Conservation (phyloP, 1,140 invertebrate species). For the Drosophila yakuba region DNA sequence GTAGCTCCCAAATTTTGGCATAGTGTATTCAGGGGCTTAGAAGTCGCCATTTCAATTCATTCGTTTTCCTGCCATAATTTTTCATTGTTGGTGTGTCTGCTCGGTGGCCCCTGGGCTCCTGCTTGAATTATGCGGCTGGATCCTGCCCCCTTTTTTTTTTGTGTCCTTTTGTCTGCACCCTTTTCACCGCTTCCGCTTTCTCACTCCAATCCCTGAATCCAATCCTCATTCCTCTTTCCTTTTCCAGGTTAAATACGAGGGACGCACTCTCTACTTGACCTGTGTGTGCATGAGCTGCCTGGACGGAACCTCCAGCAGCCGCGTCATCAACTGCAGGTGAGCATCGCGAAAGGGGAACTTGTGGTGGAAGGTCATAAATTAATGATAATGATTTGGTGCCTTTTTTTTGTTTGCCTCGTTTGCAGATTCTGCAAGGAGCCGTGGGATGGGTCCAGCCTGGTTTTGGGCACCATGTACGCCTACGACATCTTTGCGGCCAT, state of each 20-base stretch:
- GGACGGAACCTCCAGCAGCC: slow-evolving; percentile 91
- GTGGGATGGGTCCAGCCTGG: slow-evolving; percentile 97
- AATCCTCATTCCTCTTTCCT: slow-evolving; percentile 35
- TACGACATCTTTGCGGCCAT: slow-evolving; percentile 99
- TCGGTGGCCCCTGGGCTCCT: slow-evolving; percentile 18
- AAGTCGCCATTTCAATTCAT: slow-evolving; percentile 11
- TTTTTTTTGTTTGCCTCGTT: background rate
- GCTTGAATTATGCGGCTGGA: slow-evolving; percentile 58
- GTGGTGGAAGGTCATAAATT: slow-evolving; percentile 6
- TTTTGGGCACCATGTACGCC: slow-evolving; percentile 98
- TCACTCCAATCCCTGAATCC: background rate
- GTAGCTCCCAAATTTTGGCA: background rate
- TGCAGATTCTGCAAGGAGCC: slow-evolving; percentile 90
- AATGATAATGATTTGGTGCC: background rate
- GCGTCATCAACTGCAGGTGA: slow-evolving; percentile 89
- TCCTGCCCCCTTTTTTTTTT: slow-evolving; percentile 23
- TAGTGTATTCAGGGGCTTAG: slow-evolving; percentile 14
- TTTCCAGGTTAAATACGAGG: slow-evolving; percentile 93
- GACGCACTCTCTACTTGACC: slow-evolving; percentile 94
- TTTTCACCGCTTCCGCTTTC: slow-evolving; percentile 37
- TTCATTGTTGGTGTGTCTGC: slow-evolving; percentile 62
- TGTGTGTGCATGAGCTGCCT: slow-evolving; percentile 97
- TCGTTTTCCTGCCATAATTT: slow-evolving; percentile 63
- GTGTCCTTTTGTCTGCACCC: slow-evolving; percentile 28
- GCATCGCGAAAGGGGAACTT: slow-evolving; percentile 3